phyloP scores from a whole-genome alignment of 1,140 invertebrate species.

The Xylocopa sonorina region DNA sequence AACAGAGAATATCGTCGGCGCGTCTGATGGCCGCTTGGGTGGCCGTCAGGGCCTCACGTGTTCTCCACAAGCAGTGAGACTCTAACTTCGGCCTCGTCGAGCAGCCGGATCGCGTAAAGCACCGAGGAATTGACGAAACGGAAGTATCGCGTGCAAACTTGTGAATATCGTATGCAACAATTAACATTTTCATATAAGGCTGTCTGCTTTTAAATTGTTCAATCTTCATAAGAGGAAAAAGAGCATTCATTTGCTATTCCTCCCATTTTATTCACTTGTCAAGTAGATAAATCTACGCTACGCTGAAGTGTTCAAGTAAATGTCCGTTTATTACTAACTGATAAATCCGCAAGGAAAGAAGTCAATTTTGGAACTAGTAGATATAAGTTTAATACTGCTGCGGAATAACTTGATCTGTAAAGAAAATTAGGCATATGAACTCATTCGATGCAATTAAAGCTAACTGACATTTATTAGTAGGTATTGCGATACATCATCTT shows the following conservation, averaged over 20 bases:
- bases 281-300: background rate
- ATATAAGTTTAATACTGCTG: no score
- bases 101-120: slow-evolving; percentile 27
- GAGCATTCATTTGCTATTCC: background rate
- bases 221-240: background rate
- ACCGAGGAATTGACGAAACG: slow-evolving; percentile 18
- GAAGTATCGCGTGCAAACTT: slow-evolving; percentile 11
- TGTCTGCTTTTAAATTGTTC: background rate
- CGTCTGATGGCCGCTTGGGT: slow-evolving; percentile 78
- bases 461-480: no score
- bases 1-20: slow-evolving; percentile 77
- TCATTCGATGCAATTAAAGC: no score
- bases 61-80: slow-evolving; percentile 69
- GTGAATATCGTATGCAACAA: background rate
- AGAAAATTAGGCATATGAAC: no score
- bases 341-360: no score
- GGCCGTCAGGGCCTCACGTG: slow-evolving; percentile 76
- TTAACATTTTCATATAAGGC: no score
- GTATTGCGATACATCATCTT: no score
- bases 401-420: no score
- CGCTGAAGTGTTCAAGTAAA: background rate
- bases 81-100: slow-evolving; percentile 43
- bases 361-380: no score
- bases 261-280: no score
- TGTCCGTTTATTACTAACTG: no score